A percentile compares a stretch with the other conserved stretches of the same genome.
Evolutionary conservation across 2,888 invertebrate genomes (phyloP).

Genomic region (Xylocampa areola): DNA sequence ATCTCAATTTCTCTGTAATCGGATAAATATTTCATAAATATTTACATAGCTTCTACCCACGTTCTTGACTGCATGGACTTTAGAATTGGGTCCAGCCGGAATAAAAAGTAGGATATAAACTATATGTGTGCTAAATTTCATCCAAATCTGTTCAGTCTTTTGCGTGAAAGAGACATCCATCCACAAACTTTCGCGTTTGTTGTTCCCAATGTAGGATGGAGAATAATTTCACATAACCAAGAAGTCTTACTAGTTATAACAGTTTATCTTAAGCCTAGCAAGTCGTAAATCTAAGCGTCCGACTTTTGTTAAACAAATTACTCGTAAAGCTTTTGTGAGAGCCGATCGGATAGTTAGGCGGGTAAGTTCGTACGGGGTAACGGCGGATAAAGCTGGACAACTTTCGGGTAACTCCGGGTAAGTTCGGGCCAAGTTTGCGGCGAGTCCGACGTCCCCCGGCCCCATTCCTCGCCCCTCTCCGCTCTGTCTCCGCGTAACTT

Average conservation of each 20-base stretch:
- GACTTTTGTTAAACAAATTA: constrained; percentile 82
- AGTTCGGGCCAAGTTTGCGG: constrained; percentile 68
- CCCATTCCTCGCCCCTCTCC: constrained; percentile 18
- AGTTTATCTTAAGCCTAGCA: constrained; percentile 51
- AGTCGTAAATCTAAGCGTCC: constrained; percentile 65
- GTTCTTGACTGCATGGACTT: too few species aligned
- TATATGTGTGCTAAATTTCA: too few species aligned
- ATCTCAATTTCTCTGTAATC: too few species aligned
- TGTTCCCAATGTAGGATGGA: too few species aligned
- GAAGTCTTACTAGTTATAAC: constrained; percentile 20
- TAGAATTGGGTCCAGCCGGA: too few species aligned
- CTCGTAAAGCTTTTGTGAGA: constrained; percentile 79
- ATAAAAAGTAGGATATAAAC: too few species aligned
- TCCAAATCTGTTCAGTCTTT: too few species aligned
- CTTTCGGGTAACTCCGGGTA: constrained; percentile 64
- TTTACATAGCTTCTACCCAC: too few species aligned
- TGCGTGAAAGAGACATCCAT: too few species aligned
- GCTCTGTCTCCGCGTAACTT: constrained; percentile 77
- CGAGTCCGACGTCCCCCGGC: constrained; percentile 41
- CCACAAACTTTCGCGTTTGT: too few species aligned
- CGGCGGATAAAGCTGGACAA: constrained; percentile 73
- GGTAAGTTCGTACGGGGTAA: constrained; percentile 58
- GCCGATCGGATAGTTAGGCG: constrained; percentile 76
- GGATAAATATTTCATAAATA: too few species aligned
- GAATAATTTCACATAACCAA: too few species aligned